These are phyloP conservation scores for Dipus sagitta DNA, from an alignment of 2,797 vertebrate species.

Conservation along the genomic window DNA sequence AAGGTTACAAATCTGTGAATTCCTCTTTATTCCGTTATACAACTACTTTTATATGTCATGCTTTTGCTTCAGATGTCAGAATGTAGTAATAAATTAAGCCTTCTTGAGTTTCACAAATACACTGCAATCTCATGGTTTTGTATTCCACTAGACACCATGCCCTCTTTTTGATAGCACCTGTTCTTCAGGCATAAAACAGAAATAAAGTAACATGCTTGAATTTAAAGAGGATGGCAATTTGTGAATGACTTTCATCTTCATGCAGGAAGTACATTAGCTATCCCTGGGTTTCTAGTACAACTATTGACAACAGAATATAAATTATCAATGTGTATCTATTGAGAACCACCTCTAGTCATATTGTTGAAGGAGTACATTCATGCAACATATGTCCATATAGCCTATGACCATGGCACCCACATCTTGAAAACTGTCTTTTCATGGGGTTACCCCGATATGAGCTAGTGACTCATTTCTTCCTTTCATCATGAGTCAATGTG, in stretches of 20 bases:
- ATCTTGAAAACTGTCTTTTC: neutral
- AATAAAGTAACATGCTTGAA: neutral
- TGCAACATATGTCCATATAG: no score
- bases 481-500: neutral
- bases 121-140: neutral
- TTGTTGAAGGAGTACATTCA: neutral
- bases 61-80: constrained; percentile 31
- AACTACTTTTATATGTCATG: neutral
- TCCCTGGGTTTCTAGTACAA: neutral
- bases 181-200: neutral
- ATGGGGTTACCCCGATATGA: neutral
- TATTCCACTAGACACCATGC: neutral
- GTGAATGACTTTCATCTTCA: neutral
- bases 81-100: constrained; percentile 26
- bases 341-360: neutral
- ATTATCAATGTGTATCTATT: neutral
- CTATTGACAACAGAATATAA: neutral
- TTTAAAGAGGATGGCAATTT: constrained; percentile 49
- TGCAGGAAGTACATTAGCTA: neutral
- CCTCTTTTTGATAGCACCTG: constrained; percentile 7
- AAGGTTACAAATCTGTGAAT: neutral
- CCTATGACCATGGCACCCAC: neutral
- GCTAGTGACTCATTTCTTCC: neutral
- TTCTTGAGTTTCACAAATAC: neutral
- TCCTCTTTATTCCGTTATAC: neutral